phyloP scores from a whole-genome alignment of 2,113 vertebrate species.

The Pachypanchax playfairii region DNA sequence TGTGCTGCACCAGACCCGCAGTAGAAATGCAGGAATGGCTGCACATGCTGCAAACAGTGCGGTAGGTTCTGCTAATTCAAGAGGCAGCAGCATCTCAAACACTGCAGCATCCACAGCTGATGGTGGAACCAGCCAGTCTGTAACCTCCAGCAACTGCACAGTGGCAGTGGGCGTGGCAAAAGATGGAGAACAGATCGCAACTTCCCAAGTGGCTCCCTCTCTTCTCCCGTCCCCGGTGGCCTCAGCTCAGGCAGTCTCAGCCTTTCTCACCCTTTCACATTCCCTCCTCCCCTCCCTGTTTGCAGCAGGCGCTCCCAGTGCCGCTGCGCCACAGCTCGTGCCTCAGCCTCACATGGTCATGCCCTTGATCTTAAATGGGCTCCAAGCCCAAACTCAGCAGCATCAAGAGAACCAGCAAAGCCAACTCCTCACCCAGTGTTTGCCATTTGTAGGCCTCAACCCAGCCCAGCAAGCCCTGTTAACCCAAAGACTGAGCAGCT shows the following conservation, averaged over 20 bases:
- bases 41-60: constrained; percentile 56
- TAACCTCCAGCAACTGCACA: constrained; percentile 63
- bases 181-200: constrained; percentile 73
- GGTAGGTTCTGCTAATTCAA: constrained; percentile 34
- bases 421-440: constrained; percentile 77
- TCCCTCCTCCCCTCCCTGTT: constrained; percentile 77
- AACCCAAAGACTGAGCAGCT: constrained; percentile 79
- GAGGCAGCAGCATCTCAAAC: constrained; percentile 50
- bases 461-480: constrained; percentile 81
- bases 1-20: constrained; percentile 89
- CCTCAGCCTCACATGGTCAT: constrained; percentile 81
- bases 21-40: constrained; percentile 78
- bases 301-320: constrained; percentile 63
- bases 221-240: constrained; percentile 80
- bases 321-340: constrained; percentile 74
- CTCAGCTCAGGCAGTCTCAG: constrained; percentile 80
- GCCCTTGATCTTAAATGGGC: constrained; percentile 80
- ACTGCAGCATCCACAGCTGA: constrained; percentile 51
- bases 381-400: constrained; percentile 76
- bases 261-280: constrained; percentile 80
- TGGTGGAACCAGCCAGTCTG: constrained; percentile 60
- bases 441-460: constrained; percentile 79
- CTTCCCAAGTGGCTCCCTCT: constrained; percentile 72
- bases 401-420: constrained; percentile 73
- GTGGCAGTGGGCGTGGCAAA: constrained; percentile 67